Base-by-base conservation (phyloP, 2,888 invertebrate species). In the Hesperia comma region DNA sequence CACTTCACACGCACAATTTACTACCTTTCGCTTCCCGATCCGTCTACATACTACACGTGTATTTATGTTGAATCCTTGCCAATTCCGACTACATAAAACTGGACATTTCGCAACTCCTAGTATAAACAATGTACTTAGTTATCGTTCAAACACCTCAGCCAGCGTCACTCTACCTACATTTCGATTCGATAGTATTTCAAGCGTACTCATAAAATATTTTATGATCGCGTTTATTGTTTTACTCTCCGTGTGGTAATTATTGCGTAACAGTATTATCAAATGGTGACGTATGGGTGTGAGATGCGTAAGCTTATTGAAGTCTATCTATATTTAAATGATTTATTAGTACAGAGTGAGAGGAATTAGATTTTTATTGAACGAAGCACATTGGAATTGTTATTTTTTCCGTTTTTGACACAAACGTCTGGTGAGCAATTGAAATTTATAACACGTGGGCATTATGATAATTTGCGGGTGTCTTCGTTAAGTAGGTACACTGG, bases 401-500 rank as follows among this genome's bases (percentile, higher is more conserved):
- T 64, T 58, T 64, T 43, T 64, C 53, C 41, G 26, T 53, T 58
- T 53, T 51, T 17, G 58, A 64, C 40, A 51, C 51, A 53, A 53
- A 58, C 64, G 64, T 64, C 64, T 64, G 57, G 58, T 41, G 53
- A 53, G 53, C 57, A 66, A 66, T 66, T 66, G 66, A 61, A 60
- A 66, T 66, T 66, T 66, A 66, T 66, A 53, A 64, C 58, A 66
- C 60, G 66, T 66, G 54, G 37, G 60, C 60, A 64, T 58, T 64
- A 57, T 57, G 57, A 19, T 40, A 51, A 64, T 57, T 33, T 63
- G 57, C 21, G 43, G 14, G 41, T 41, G 49, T 37, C 69, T 69
- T 68, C 67, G 68, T 70, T 68, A 68, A 67, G 54, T 70, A 71
- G 40, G 57, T 66, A 68, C 73, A 68, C 73, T 63, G 72, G 70